phyloP scores from a whole-genome alignment of 1,140 invertebrate genomes.

The Drosophila murphyi region DNA sequence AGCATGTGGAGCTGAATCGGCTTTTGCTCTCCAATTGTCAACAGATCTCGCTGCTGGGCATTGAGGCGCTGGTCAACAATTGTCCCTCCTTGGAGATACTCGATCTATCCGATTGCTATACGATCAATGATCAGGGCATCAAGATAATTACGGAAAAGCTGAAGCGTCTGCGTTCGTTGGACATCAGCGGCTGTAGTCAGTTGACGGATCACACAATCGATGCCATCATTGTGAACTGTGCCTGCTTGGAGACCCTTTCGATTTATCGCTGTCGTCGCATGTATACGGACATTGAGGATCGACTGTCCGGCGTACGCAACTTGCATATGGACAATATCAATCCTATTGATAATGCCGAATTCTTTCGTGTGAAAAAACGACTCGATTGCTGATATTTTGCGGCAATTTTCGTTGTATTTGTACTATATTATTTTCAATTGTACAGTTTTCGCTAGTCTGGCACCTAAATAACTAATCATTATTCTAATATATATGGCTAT shows the following conservation, averaged over 20 bases:
- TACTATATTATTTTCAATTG: constrained; percentile 82
- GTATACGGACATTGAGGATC: constrained; percentile 85
- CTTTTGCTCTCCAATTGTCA: constrained; percentile 88
- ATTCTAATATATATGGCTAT: no score
- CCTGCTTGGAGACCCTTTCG: constrained; percentile 74
- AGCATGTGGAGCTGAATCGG: constrained; percentile 86
- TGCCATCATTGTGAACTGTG: constrained; percentile 86
- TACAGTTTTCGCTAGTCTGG: constrained; percentile 77
- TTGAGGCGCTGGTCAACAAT: constrained; percentile 87
- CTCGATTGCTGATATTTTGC: constrained; percentile 84
- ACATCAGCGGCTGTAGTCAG: constrained; percentile 89
- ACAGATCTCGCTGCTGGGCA: constrained; percentile 88
- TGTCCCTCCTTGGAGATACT: constrained; percentile 89
- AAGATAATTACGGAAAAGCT: constrained; percentile 86
- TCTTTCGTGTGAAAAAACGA: constrained; percentile 78
- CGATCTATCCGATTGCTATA: constrained; percentile 88
- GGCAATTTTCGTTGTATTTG: constrained; percentile 75
- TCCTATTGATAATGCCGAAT: constrained; percentile 76
- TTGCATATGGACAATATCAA: constrained; percentile 76
- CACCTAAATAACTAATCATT: background rate
- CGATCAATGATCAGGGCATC: constrained; percentile 88
- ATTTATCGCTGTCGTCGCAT: constrained; percentile 77
- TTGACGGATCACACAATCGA: constrained; percentile 88
- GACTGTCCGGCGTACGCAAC: constrained; percentile 84
- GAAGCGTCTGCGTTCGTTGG: constrained; percentile 87